Evolutionary conservation across 2,888 invertebrate genomes (phyloP).

Genomic region (Perizoma affinitatum): DNA sequence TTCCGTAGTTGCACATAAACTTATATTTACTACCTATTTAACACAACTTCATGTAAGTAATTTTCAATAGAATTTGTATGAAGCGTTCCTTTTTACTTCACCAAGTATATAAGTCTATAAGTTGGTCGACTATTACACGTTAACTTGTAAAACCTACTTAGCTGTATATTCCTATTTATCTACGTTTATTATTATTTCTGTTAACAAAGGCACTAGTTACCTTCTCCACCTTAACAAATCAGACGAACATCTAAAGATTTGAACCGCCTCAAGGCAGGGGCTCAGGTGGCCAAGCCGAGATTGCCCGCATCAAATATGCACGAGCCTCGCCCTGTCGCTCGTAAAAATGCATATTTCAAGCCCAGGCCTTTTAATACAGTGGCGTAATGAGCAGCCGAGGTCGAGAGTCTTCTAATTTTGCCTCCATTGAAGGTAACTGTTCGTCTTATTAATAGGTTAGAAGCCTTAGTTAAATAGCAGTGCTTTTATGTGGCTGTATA

Average conservation of each 20-base stretch:
- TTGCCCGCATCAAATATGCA: slow-evolving; percentile 80
- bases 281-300: slow-evolving; percentile 65
- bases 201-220: background rate
- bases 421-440: slow-evolving; percentile 70
- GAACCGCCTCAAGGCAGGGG: slow-evolving; percentile 32
- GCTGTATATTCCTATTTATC: too few species aligned
- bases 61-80: too few species aligned
- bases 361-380: slow-evolving; percentile 78
- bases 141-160: too few species aligned
- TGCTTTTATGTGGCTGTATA: too few species aligned
- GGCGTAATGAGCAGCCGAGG: slow-evolving; percentile 75
- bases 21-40: too few species aligned
- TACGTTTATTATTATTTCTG: background rate
- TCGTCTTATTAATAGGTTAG: slow-evolving; percentile 66
- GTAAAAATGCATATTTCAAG: slow-evolving; percentile 83
- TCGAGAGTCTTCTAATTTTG: slow-evolving; percentile 77
- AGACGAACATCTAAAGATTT: slow-evolving; percentile 23
- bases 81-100: too few species aligned
- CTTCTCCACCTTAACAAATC: slow-evolving; percentile 17
- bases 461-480: slow-evolving; percentile 26
- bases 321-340: slow-evolving; percentile 65
- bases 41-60: too few species aligned
- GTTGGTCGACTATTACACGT: too few species aligned
- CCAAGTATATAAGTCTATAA: too few species aligned
- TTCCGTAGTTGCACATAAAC: too few species aligned